Conservation (phyloP, 2,113 vertebrate genomes). For the Brachyistius frenatus region DNA sequence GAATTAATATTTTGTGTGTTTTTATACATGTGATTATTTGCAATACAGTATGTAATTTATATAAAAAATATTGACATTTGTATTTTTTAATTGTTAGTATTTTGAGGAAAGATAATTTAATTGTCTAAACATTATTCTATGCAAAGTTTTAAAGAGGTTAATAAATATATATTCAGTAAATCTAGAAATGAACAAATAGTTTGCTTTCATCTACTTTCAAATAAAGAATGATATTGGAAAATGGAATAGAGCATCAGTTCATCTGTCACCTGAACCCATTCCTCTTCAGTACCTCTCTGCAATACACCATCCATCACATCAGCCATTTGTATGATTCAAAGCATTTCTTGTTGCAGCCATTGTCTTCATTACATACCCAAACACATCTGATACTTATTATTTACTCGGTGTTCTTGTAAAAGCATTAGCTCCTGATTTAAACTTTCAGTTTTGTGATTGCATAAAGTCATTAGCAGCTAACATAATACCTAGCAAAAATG, state of each 20-base stretch:
- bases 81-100: conserved; percentile 17
- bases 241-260: conserved; percentile 35
- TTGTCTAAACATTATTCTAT: conserved; percentile 16
- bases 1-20: conserved; percentile 14
- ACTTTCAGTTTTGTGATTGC: conserved; percentile 10
- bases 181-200: conserved; percentile 32
- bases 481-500: conserved; percentile 22
- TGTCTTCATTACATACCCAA: conserved; percentile 13
- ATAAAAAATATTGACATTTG: conserved; percentile 2
- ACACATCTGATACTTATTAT: conserved; percentile 11
- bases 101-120: conserved; percentile 14
- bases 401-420: conserved; percentile 5
- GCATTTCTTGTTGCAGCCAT: conserved; percentile 23
- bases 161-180: conserved; percentile 14
- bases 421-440: not conserved
- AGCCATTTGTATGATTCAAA: conserved; percentile 30
- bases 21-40: conserved; percentile 36
- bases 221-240: conserved; percentile 54
- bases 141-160: conserved; percentile 6
- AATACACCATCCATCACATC: conserved; percentile 22
- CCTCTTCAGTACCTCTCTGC: not conserved
- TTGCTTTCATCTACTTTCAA: conserved; percentile 40
- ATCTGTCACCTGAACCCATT: conserved; percentile 44
- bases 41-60: conserved; percentile 27
- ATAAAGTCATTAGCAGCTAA: conserved; percentile 13